A percentile compares a stretch with the other conserved stretches of the same genome.
Conservation (phyloP, 2,888 invertebrate species). For the Drosophila sordidula region DNA sequence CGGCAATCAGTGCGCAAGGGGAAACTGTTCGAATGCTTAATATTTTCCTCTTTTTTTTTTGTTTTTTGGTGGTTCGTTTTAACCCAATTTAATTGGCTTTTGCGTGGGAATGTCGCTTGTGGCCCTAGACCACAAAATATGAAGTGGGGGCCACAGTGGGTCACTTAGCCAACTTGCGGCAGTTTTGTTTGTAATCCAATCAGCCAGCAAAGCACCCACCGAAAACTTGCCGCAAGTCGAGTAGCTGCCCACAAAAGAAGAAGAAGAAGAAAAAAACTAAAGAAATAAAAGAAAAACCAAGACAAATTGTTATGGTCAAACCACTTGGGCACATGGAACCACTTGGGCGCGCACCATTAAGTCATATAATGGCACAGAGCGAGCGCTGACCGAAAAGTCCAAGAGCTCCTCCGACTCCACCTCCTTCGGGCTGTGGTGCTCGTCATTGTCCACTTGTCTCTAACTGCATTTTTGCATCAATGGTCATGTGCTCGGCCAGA, state of each 20-base stretch:
- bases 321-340: constrained; percentile 54
- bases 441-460: constrained; percentile 40
- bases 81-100: constrained; percentile 66
- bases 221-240: constrained; percentile 29
- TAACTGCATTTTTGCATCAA: constrained; percentile 79
- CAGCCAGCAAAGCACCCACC: constrained; percentile 36
- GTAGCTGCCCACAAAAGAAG: constrained; percentile 36
- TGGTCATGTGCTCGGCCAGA: constrained; percentile 55
- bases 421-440: constrained; percentile 6
- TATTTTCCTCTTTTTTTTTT: background rate
- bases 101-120: constrained; percentile 64
- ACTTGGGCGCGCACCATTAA: constrained; percentile 74
- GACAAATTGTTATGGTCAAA: constrained; percentile 58
- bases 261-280: background rate
- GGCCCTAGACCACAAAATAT: constrained; percentile 44
- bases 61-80: constrained; percentile 15
- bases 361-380: constrained; percentile 58
- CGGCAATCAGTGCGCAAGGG: constrained; percentile 39
- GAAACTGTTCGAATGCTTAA: constrained; percentile 25
- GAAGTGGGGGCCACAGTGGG: constrained; percentile 5
- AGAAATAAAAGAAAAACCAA: background rate
- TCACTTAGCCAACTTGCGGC: constrained; percentile 18
- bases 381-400: constrained; percentile 45
- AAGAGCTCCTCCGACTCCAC: constrained; percentile 28
- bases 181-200: constrained; percentile 55